Conservation (phyloP, 1,140 invertebrate species). For the Lasioglossum albipes region DNA sequence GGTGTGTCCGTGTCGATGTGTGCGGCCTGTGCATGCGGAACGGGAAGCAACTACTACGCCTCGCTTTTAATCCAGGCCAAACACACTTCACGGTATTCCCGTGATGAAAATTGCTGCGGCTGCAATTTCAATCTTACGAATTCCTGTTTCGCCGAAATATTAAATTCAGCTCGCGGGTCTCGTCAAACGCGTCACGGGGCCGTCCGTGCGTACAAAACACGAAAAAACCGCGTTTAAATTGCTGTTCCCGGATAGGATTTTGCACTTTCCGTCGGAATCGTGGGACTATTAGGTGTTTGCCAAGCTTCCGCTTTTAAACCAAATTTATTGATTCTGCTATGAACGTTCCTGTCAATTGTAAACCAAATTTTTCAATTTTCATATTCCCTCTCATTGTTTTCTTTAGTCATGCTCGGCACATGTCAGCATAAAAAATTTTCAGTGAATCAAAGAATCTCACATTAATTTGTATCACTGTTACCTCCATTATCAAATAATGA, state of each 20-base stretch:
- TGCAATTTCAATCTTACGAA: slow-evolving; percentile 46
- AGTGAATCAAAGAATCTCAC: too few species aligned
- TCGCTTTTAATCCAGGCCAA: slow-evolving; percentile 47
- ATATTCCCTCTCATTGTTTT: too few species aligned
- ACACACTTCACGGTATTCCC: slow-evolving; percentile 36
- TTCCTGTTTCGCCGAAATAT: slow-evolving; percentile 20
- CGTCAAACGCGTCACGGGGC: slow-evolving; percentile 8
- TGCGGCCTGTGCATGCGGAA: too few species aligned
- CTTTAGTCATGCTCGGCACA: too few species aligned
- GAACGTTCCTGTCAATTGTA: too few species aligned
- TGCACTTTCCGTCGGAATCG: not conserved
- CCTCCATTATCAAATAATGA: too few species aligned
- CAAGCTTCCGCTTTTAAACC: too few species aligned
- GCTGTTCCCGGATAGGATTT: not conserved
- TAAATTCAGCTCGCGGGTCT: slow-evolving; percentile 26
- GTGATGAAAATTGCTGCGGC: slow-evolving; percentile 44
- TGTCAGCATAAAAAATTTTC: too few species aligned
- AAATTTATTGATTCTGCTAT: too few species aligned
- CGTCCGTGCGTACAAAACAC: not conserved
- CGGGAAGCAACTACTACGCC: slow-evolving; percentile 1
- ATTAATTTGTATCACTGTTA: too few species aligned
- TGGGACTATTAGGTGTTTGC: not conserved
- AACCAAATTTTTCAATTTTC: too few species aligned
- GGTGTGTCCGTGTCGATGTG: too few species aligned
- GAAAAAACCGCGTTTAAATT: slow-evolving; percentile 4